phyloP scores from a whole-genome alignment of 1,140 invertebrate species.

The Ceratina australensis region DNA sequence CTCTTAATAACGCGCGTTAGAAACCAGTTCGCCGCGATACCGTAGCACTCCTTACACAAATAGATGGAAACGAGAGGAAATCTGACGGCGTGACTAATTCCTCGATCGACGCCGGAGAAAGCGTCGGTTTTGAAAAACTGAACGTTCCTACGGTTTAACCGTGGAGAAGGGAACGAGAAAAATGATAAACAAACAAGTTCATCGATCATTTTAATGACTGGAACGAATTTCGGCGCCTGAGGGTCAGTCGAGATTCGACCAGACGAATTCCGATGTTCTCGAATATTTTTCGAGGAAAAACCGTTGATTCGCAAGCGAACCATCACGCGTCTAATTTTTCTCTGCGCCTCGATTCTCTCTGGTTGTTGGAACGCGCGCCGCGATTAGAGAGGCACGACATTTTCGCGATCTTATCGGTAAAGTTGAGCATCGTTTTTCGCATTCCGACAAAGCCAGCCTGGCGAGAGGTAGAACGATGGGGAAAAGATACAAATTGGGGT shows the following conservation, averaged over 20 bases:
- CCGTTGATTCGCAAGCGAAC: neutral
- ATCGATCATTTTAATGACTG: constrained; percentile 68
- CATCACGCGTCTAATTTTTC: constrained; percentile 4
- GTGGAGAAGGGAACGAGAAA: constrained; percentile 26
- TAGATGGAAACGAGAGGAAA: neutral
- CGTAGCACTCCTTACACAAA: too few relatives aligned
- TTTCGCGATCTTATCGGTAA: constrained; percentile 54
- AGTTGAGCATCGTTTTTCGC: constrained; percentile 54
- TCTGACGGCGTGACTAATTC: neutral
- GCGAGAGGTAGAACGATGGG: constrained; percentile 57
- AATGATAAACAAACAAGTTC: constrained; percentile 67
- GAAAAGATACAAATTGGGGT: constrained; percentile 64
- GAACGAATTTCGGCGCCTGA: constrained; percentile 61
- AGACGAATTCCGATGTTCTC: neutral
- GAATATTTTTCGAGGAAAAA: neutral
- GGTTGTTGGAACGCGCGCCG: neutral
- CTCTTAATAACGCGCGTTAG: neutral
- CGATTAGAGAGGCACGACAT: constrained; percentile 50
- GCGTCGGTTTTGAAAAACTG: neutral
- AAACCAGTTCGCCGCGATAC: neutral
- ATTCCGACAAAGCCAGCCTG: constrained; percentile 56
- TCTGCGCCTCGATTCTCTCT: neutral
- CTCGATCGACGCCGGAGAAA: neutral
- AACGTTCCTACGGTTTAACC: constrained; percentile 17
- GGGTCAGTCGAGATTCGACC: constrained; percentile 17